phyloP scores from a whole-genome alignment of 2,797 vertebrate species.

The Sebastes itinus region DNA sequence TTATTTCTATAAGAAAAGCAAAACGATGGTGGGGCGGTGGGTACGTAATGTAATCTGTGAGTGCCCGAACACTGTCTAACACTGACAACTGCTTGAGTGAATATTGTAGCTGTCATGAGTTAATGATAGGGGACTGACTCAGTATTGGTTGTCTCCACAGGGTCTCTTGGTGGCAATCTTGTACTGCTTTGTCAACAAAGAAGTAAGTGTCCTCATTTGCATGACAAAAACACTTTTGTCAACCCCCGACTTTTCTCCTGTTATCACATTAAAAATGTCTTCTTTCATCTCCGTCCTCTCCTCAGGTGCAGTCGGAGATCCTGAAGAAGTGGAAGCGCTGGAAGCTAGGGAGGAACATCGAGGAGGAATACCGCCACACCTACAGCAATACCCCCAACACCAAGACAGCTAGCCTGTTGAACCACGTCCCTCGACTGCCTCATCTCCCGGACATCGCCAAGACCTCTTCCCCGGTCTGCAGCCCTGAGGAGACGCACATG shows the following conservation, averaged over 20 bases:
- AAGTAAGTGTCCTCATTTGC: slow-evolving; percentile 82
- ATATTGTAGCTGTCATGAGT: neutral
- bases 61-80: no score
- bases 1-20: no score
- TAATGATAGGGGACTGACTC: neutral
- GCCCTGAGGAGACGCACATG: slow-evolving; percentile 83
- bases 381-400: slow-evolving; percentile 83
- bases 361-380: slow-evolving; percentile 87
- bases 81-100: neutral
- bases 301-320: slow-evolving; percentile 93
- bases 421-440: slow-evolving; percentile 62
- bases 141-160: slow-evolving; percentile 73
- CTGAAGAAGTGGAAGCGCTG: slow-evolving; percentile 91
- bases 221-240: neutral
- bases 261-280: neutral
- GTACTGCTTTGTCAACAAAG: slow-evolving; percentile 98
- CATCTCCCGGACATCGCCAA: slow-evolving; percentile 70
- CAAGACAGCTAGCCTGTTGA: slow-evolving; percentile 73
- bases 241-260: neutral
- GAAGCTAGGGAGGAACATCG: slow-evolving; percentile 89
- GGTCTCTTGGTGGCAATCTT: slow-evolving; percentile 96
- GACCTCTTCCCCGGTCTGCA: slow-evolving; percentile 51
- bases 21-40: no score
- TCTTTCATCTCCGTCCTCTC: neutral
- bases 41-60: no score